Conservation (phyloP, 2,888 invertebrate genomes). For the Apantesis nais region DNA sequence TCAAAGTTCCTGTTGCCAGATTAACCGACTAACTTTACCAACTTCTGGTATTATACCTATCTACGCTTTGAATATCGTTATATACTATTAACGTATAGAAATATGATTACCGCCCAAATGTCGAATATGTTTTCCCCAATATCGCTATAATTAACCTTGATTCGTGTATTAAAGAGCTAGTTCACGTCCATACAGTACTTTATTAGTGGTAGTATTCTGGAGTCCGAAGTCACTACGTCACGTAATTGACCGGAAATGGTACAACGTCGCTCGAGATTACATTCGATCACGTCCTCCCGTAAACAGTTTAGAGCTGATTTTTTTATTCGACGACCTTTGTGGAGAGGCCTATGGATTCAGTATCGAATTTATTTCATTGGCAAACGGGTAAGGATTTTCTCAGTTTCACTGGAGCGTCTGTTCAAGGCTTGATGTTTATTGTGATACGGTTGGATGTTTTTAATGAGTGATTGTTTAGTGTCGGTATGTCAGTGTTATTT, state of each 20-base stretch:
- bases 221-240: constrained; percentile 65
- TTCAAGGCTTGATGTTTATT: constrained; percentile 11
- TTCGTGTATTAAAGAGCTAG: constrained; percentile 45
- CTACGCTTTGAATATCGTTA: neutral
- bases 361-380: constrained; percentile 43
- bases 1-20: neutral
- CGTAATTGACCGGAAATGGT: constrained; percentile 76
- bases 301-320: constrained; percentile 74
- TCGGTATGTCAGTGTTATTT: neutral
- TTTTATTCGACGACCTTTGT: constrained; percentile 59
- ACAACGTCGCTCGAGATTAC: constrained; percentile 68
- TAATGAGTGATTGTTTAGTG: neutral
- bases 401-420: constrained; percentile 17
- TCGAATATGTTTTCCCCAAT: constrained; percentile 40
- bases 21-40: constrained; percentile 6
- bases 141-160: constrained; percentile 56
- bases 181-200: constrained; percentile 27
- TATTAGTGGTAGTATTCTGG: constrained; percentile 54
- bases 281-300: constrained; percentile 71
- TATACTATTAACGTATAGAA: neutral
- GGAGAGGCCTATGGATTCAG: constrained; percentile 43
- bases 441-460: constrained; percentile 1
- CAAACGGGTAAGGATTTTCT: constrained; percentile 28
- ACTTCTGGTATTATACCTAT: neutral
- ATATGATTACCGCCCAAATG: constrained; percentile 15